These are phyloP conservation scores for Leucophenga varia DNA, from an alignment of 1,140 invertebrate genomes.

Conservation along the genomic window DNA sequence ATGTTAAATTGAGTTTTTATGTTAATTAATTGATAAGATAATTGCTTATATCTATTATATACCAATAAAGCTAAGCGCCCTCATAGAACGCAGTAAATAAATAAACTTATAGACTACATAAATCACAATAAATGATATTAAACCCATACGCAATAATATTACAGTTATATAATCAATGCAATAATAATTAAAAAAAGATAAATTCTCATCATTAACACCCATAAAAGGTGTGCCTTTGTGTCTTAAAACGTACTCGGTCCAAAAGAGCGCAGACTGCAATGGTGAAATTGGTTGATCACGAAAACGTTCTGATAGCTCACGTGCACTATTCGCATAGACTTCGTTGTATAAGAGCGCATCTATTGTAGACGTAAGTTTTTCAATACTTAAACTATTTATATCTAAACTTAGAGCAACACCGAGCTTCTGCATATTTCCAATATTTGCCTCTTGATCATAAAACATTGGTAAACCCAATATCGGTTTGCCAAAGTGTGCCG, in stretches of 20 bases:
- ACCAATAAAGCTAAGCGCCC: too few species aligned
- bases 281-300: conserved; percentile 63
- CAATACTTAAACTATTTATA: conserved; percentile 5
- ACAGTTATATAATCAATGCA: conserved; percentile 55
- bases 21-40: too few species aligned
- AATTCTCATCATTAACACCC: conserved; percentile 3
- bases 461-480: conserved; percentile 70
- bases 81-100: too few species aligned
- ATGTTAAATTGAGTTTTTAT: too few species aligned
- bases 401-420: conserved; percentile 53
- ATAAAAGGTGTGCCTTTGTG: conserved; percentile 57
- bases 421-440: conserved; percentile 51
- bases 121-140: too few species aligned
- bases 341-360: conserved; percentile 17
- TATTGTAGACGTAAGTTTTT: conserved; percentile 12
- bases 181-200: conserved; percentile 55
- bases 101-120: too few species aligned
- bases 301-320: conserved; percentile 60
- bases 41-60: too few species aligned
- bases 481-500: conserved; percentile 68
- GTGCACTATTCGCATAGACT: conserved; percentile 43
- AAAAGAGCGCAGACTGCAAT: conserved; percentile 65
- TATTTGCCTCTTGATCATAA: conserved; percentile 64
- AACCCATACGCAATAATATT: conserved; percentile 27
- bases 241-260: conserved; percentile 66